Conservation (phyloP, 2,797 vertebrate species). For the Xenops minutus region DNA sequence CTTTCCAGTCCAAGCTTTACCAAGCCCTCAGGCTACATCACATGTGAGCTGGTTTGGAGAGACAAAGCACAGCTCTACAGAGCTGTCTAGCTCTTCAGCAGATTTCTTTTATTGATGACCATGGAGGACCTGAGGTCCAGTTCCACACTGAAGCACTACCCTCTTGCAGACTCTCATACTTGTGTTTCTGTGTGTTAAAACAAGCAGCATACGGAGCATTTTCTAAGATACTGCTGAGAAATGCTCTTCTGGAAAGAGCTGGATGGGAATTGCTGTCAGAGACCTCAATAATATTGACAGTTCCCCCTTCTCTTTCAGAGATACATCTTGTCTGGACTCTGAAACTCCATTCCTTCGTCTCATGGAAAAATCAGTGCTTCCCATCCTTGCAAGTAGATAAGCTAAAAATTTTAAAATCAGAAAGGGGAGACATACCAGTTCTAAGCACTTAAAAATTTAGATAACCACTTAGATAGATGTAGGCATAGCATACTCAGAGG, state of each 20-base stretch:
- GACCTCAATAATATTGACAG: accelerated
- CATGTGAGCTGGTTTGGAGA: not conserved
- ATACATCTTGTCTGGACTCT: accelerated
- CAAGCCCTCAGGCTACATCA: not conserved
- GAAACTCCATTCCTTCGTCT: not conserved
- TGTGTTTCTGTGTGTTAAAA: not conserved
- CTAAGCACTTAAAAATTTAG: not conserved
- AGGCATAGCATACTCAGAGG: not conserved
- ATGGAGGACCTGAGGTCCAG: not conserved
- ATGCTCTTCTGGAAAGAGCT: not conserved
- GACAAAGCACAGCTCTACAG: not conserved
- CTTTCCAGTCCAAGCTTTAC: not conserved
- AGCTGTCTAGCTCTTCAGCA: not conserved
- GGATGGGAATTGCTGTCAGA: not conserved
- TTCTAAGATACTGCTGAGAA: not conserved
- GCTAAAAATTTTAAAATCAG: not conserved
- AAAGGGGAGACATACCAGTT: accelerated
- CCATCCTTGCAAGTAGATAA: not conserved
- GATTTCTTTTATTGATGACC: not conserved
- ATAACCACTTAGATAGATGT: not conserved
- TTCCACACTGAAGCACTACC: not conserved
- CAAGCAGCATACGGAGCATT: accelerated
- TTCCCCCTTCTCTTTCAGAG: not conserved
- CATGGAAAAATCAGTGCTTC: accelerated
- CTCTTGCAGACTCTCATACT: not conserved